Conservation (phyloP, 2,797 vertebrate genomes). For the Pseudochirops corinnae region DNA sequence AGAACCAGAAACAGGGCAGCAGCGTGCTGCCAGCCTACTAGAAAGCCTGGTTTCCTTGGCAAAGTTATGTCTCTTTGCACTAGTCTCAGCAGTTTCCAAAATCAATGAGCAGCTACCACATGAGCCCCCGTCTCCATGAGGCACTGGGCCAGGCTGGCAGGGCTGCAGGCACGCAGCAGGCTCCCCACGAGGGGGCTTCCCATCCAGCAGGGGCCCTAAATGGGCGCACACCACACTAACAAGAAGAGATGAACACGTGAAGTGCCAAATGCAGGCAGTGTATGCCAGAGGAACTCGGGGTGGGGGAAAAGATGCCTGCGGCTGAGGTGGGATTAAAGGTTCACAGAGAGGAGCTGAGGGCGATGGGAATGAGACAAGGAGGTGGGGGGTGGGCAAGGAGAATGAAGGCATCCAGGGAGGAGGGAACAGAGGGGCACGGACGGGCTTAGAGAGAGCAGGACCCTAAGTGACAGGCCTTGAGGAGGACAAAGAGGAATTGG, state of each 20-base stretch:
- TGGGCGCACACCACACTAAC: neutral
- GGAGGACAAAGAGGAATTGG: neutral
- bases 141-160: no score
- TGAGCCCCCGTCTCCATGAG: neutral
- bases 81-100: neutral
- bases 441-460: no score
- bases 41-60: neutral
- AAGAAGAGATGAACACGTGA: neutral
- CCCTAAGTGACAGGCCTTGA: neutral
- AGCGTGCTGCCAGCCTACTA: neutral
- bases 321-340: neutral
- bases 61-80: neutral
- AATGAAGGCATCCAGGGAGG: no score
- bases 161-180: no score
- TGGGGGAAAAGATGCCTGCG: no score
- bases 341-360: neutral
- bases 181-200: no score
- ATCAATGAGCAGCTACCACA: neutral
- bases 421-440: neutral
- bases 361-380: neutral
- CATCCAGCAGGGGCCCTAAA: neutral
- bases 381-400: no score
- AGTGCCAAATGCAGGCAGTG: neutral
- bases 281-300: neutral
- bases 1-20: neutral